Evolutionary conservation across 2,113 vertebrate genomes (phyloP), one percentile per base, ranked within the genome.

Genomic region (Oreochromis tanganicae): DNA sequence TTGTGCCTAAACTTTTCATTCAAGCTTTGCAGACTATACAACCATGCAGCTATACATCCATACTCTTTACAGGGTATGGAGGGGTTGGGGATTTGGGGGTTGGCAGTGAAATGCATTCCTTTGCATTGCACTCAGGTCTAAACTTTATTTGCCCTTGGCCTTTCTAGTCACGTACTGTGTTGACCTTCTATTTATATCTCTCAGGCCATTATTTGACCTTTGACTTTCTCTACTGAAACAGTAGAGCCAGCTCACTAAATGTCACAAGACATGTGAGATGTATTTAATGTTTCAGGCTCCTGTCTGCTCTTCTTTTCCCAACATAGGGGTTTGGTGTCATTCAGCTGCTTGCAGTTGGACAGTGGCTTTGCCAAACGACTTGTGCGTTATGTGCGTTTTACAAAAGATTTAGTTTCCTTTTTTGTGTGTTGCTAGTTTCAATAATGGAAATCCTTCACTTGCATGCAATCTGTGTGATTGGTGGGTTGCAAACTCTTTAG

Each of bases 111-210:
- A 78, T 79, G 61, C 92, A 95, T 94, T 95, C 91, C 88, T 91
- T 55, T 91, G 85, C 85, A 90, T 85, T 90, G 86, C 92, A 19
- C 85, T 94, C 87, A 52, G 82, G 87, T 85, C 90, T 94, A 91
- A 94, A 94, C 95, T 96, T 93, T 94, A 82, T 89, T 91, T 91
- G 94, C 92, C 94, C 96, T 96, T 94, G 88, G 95, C 93, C 95
- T 95, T 94, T 96, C 91, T 94, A 94, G 90, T 93, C 89, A 82
- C 92, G 79, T 80, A 90, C n/a, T 73, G 83, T 84, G 90, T 88
- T 96, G 93, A 96, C 95, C 95, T 94, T 91, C 96, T 97, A 97
- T 98, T 97, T 97, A 97, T 97, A 96, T 87, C 96, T 92, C 63
- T 88, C 34, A 55, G 90, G 85, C 89, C 93, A 86, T 96, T 96